These are phyloP conservation scores for Lepidotrigona ventralis DNA, from an alignment of 1,140 invertebrate species.

Conservation along the genomic window DNA sequence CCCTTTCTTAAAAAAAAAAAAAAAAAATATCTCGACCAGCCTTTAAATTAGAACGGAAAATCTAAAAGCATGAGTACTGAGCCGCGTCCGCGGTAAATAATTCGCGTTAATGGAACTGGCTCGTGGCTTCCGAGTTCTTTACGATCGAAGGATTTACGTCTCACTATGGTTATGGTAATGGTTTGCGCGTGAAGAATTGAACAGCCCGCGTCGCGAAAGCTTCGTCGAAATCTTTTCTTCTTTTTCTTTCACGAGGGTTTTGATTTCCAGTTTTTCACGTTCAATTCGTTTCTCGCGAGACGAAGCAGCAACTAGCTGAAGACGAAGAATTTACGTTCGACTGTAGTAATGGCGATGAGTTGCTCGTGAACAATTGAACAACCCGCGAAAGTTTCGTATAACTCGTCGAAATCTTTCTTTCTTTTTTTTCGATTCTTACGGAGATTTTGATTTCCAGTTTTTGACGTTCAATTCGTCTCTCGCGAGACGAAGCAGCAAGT, in stretches of 20 bases:
- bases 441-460: background rate
- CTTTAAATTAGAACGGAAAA: conserved; percentile 31
- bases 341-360: too few species aligned
- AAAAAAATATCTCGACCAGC: conserved; percentile 9
- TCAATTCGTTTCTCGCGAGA: background rate
- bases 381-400: too few species aligned
- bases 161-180: background rate
- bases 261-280: background rate
- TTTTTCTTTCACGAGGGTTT: background rate
- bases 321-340: background rate
- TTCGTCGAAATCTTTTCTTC: background rate
- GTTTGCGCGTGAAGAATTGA: background rate
- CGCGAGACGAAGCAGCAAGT: background rate
- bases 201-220: background rate
- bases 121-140: conserved; percentile 4
- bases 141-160: conserved; percentile 20
- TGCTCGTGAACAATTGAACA: too few species aligned
- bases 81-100: background rate
- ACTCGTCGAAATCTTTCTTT: too few species aligned
- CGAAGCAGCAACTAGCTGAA: too few species aligned
- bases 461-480: background rate
- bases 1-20: too few species aligned
- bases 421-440: background rate
- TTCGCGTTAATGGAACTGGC: conserved; percentile 10
- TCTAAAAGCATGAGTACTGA: conserved; percentile 25